A percentile compares a stretch with the other conserved stretches of the same genome.
Evolutionary conservation across 2,113 vertebrate species (phyloP).

Genomic region (human): DNA sequence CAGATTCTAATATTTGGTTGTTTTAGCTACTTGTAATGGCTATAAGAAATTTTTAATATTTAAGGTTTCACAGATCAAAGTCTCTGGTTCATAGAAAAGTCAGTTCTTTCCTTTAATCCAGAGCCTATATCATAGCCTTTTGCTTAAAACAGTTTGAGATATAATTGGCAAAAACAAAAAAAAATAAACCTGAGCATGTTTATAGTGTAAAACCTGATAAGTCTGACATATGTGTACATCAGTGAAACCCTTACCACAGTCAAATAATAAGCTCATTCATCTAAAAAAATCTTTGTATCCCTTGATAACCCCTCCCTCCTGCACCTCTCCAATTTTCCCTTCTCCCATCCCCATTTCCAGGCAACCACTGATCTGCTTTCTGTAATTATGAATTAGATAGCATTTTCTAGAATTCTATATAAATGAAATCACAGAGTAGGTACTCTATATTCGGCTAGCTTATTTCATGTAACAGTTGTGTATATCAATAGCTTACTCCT

Average conservation of each 20-base stretch:
- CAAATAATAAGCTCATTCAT: not conserved
- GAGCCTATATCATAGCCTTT: not conserved
- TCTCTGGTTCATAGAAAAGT: not conserved
- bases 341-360: not conserved
- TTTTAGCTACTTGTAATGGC: not conserved
- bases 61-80: not conserved
- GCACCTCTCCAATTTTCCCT: not conserved
- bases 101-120: not conserved
- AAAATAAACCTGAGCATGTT: not conserved
- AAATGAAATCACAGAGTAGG: not conserved
- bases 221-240: not conserved
- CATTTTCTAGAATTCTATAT: not conserved
- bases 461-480: not conserved
- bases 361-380: not conserved
- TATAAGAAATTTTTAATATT: not conserved
- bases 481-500: not conserved
- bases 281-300: not conserved
- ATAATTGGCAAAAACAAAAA: not conserved
- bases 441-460: not conserved
- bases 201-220: not conserved
- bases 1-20: not conserved
- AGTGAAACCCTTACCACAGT: not conserved
- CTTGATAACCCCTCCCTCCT: not conserved
- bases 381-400: not conserved
- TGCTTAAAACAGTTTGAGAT: not conserved